Evolutionary conservation across 2,797 vertebrate genomes (phyloP).

Genomic region (Odontamblyopus lacepedii): DNA sequence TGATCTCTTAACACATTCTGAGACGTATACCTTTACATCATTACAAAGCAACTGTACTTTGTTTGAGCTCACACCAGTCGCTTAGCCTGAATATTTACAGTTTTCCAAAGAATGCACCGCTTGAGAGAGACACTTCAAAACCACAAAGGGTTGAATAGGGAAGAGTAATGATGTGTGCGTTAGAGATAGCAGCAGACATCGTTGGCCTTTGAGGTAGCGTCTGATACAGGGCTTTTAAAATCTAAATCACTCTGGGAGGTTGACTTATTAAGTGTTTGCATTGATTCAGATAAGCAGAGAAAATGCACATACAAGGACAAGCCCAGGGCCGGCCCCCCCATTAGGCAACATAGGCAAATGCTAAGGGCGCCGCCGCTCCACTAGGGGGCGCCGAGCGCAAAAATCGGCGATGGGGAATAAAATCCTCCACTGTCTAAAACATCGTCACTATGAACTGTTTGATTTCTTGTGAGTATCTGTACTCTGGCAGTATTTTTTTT

Average conservation of each 20-base stretch:
- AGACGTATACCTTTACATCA: slow-evolving; percentile 13
- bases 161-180: slow-evolving; percentile 56
- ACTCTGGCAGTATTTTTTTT: no score
- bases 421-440: no score
- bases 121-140: slow-evolving; percentile 51
- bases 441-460: no score
- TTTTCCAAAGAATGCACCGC: slow-evolving; percentile 41
- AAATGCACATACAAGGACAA: slow-evolving; percentile 26
- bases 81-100: slow-evolving; percentile 60
- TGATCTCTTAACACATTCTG: no score
- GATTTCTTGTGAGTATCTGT: no score
- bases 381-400: no score
- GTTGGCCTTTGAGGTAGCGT: slow-evolving; percentile 43
- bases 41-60: slow-evolving; percentile 59
- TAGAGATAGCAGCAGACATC: slow-evolving; percentile 44
- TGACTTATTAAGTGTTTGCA: slow-evolving; percentile 41
- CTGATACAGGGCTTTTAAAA: slow-evolving; percentile 30
- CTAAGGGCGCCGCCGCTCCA: no score
- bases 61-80: slow-evolving; percentile 49
- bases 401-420: no score
- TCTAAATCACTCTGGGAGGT: slow-evolving; percentile 27
- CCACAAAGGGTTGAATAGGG: slow-evolving; percentile 46
- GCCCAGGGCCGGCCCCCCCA: no score
- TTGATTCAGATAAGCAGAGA: slow-evolving; percentile 21
- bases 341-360: no score